A percentile compares a stretch with the other conserved stretches of the same genome.
phyloP scores from a whole-genome alignment of 2,113 vertebrate genomes.

The Nothoprocta perdicaria region DNA sequence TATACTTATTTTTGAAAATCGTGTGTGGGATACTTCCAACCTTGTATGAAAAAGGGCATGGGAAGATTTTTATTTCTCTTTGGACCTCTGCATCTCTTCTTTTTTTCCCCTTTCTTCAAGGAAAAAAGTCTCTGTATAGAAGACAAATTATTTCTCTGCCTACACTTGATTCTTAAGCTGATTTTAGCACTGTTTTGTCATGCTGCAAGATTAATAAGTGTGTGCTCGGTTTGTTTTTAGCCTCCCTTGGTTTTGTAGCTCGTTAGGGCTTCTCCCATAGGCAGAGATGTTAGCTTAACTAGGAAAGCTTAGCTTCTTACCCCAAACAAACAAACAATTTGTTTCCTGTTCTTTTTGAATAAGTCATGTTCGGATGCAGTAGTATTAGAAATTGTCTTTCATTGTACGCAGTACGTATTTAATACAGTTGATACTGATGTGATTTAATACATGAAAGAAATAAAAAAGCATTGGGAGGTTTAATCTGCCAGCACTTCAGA shows the following conservation, averaged over 20 bases:
- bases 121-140: conserved; percentile 18
- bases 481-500: neutral
- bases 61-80: conserved; percentile 76
- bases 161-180: conserved; percentile 38
- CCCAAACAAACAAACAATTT: neutral
- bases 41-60: conserved; percentile 84
- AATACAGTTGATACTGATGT: neutral
- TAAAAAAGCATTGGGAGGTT: neutral
- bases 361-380: neutral
- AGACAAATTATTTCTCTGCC: conserved; percentile 47
- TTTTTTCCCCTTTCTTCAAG: neutral
- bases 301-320: neutral
- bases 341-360: neutral
- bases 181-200: conserved; percentile 19
- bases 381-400: neutral
- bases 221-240: conserved; percentile 35
- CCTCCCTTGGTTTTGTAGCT: conserved; percentile 3
- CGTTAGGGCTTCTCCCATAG: conserved; percentile 10
- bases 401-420: neutral
- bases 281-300: neutral
- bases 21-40: conserved; percentile 85
- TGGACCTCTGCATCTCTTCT: conserved; percentile 1
- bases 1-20: conserved; percentile 79
- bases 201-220: conserved; percentile 39
- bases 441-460: neutral